phyloP scores from a whole-genome alignment of 1,140 invertebrate genomes.

The Bombus pascuorum region DNA sequence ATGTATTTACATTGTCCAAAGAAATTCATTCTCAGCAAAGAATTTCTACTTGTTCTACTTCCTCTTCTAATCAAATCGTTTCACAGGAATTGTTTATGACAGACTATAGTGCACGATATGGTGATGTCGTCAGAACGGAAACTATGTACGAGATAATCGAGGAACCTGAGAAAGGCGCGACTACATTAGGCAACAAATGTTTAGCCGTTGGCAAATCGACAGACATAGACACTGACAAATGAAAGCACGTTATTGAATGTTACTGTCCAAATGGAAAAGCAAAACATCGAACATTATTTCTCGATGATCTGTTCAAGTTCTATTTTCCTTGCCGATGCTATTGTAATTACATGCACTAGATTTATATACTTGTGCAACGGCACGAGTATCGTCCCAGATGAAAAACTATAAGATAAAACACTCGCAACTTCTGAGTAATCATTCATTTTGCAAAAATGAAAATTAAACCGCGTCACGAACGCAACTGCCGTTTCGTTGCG shows the following conservation, averaged over 20 bases:
- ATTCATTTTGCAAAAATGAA: not conserved
- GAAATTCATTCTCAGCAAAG: not conserved
- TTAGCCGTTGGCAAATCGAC: not conserved
- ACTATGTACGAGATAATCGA: constrained; percentile 8
- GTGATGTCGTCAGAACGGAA: constrained; percentile 24
- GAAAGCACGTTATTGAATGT: not conserved
- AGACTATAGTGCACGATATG: no score
- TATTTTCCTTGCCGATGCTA: not conserved
- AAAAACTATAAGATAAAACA: not conserved
- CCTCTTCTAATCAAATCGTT: not conserved
- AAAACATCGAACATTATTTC: not conserved
- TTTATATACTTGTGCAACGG: not conserved
- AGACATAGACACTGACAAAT: not conserved
- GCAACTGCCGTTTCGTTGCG: not conserved
- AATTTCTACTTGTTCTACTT: not conserved
- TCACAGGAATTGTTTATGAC: not conserved
- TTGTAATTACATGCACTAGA: not conserved
- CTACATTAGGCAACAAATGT: not conserved
- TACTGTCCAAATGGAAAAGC: not conserved
- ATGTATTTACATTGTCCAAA: not conserved
- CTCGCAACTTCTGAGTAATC: not conserved
- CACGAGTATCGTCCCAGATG: not conserved
- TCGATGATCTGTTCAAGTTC: not conserved
- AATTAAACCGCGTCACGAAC: not conserved
- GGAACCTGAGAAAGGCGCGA: not conserved